Percentiles rank a stretch among this genome's conserved stretches.
Evolutionary conservation across 2,113 vertebrate genomes (phyloP).

Genomic region (Perca schrenkii): DNA sequence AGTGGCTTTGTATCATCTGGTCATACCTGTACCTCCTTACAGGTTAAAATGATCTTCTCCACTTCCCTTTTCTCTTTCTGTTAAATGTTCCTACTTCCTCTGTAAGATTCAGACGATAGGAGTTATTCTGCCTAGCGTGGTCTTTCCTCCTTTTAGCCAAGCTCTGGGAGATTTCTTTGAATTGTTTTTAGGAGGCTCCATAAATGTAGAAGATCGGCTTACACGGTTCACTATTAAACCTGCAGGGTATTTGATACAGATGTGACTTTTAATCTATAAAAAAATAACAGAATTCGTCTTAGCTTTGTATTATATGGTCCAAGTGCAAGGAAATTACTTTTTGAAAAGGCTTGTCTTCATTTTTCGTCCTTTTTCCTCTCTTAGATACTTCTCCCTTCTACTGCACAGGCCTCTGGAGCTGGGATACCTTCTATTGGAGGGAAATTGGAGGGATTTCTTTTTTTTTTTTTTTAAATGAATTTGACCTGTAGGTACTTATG

Average conservation of each 20-base stretch:
- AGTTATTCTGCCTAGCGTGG: slow-evolving; percentile 23
- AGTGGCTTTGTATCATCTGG: slow-evolving; percentile 14
- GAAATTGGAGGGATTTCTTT: slow-evolving; percentile 15
- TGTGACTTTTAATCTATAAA: slow-evolving; percentile 60
- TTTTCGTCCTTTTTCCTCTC: not conserved
- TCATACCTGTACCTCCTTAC: slow-evolving; percentile 17
- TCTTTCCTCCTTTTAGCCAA: slow-evolving; percentile 44
- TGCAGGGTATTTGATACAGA: slow-evolving; percentile 68
- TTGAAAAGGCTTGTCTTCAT: slow-evolving; percentile 30
- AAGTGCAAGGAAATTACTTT: slow-evolving; percentile 50
- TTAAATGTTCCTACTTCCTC: not conserved
- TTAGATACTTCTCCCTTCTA: not conserved
- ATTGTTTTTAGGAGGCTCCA: slow-evolving; percentile 62
- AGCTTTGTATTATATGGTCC: slow-evolving; percentile 50
- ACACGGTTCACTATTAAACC: slow-evolving; percentile 55
- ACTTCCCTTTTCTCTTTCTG: not conserved
- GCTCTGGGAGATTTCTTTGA: slow-evolving; percentile 66
- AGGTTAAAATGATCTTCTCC: slow-evolving; percentile 5
- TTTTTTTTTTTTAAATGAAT: slow-evolving; percentile 13
- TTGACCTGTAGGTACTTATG: slow-evolving; percentile 22
- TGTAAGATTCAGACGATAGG: slow-evolving; percentile 16
- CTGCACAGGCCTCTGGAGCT: slow-evolving; percentile 10
- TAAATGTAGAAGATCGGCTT: slow-evolving; percentile 65
- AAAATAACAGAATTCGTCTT: slow-evolving; percentile 35
- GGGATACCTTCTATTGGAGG: slow-evolving; percentile 23